Evolutionary conservation across 2,113 vertebrate genomes (phyloP).

Genomic region (Rhizomys pruinosus): DNA sequence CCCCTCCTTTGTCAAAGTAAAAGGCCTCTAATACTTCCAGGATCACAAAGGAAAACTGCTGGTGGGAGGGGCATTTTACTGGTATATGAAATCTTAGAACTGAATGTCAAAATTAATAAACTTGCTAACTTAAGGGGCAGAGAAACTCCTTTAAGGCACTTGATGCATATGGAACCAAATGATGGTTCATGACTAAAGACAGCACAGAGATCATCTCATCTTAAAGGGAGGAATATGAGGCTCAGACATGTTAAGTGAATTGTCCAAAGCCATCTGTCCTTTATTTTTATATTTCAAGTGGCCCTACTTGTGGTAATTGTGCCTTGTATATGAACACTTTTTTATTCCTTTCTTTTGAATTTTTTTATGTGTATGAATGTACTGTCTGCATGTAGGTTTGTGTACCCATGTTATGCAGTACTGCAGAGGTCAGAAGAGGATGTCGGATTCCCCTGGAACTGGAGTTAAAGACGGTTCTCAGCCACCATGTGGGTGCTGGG

Average conservation of each 20-base stretch:
- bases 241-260: constrained; percentile 1
- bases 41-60: neutral
- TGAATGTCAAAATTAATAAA: neutral
- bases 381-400: no score
- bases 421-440: no score
- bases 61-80: neutral
- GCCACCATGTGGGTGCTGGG: no score
- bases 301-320: constrained; percentile 30
- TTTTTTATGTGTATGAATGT: no score
- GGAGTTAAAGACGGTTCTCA: no score
- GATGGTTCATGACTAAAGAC: neutral
- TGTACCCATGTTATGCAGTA: no score
- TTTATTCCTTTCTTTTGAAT: no score
- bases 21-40: neutral
- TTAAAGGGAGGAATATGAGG: neutral
- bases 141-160: neutral
- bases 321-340: no score
- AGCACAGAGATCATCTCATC: neutral
- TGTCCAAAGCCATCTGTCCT: neutral
- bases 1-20: constrained; percentile 21
- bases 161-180: neutral
- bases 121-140: neutral
- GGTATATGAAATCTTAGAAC: neutral
- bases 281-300: constrained; percentile 51
- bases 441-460: no score